Percentiles rank a stretch among this genome's conserved stretches.
Evolutionary conservation across 1,140 invertebrate genomes (phyloP).

Genomic region (Nasonia giraulti): DNA sequence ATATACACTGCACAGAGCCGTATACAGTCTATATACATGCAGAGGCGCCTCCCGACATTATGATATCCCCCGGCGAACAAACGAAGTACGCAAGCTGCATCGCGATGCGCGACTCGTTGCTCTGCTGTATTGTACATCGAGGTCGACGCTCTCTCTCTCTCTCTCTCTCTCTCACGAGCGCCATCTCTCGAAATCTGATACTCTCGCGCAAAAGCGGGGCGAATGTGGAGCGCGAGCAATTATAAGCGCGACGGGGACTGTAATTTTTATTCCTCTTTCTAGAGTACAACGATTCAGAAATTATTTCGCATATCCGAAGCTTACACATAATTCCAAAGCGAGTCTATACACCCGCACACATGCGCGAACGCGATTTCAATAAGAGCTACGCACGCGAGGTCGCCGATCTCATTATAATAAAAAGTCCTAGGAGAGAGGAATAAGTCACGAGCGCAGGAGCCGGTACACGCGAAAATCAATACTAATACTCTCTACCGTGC

Average conservation of each 20-base stretch:
- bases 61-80: neutral
- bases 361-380: neutral
- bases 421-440: constrained; percentile 8
- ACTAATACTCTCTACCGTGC: constrained; percentile 31
- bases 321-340: too few relatives aligned
- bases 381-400: constrained; percentile 1
- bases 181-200: neutral
- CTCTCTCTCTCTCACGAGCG: too few relatives aligned
- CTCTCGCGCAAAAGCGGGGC: neutral
- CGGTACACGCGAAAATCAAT: constrained; percentile 29
- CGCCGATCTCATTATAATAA: constrained; percentile 47
- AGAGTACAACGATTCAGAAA: too few relatives aligned
- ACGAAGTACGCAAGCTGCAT: constrained; percentile 26
- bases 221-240: neutral
- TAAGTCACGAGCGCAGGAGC: neutral
- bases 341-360: neutral
- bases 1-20: neutral
- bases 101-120: neutral
- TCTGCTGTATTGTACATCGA: neutral
- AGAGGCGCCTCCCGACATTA: neutral
- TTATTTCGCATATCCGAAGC: too few relatives aligned
- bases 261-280: neutral
- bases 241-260: neutral
- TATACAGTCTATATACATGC: neutral
- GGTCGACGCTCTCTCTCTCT: neutral